Percentiles rank a stretch among this genome's conserved stretches.
Conservation (phyloP, 2,113 vertebrate species). For the Tinamus guttatus region DNA sequence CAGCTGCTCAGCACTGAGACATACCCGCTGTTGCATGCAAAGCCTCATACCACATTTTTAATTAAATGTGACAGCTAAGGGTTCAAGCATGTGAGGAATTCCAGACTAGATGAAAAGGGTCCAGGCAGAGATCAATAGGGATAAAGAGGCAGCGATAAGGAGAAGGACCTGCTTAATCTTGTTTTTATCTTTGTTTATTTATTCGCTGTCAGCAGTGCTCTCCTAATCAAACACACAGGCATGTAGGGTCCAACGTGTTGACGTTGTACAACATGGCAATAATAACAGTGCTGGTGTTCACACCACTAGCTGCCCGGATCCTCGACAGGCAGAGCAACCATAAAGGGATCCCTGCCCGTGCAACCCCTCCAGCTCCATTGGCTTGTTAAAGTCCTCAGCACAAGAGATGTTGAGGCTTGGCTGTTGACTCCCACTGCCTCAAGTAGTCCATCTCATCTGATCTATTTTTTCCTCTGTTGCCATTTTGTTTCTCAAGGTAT, state of each 20-base stretch:
- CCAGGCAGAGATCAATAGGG: conserved; percentile 50
- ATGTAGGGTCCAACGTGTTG: conserved; percentile 44
- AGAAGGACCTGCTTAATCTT: conserved; percentile 69
- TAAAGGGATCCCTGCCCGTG: accelerated
- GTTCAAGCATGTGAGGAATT: conserved; percentile 69
- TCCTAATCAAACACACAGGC: conserved; percentile 64
- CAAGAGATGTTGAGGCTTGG: neutral
- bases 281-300: neutral
- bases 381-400: accelerated
- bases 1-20: neutral
- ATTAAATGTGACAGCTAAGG: conserved; percentile 65
- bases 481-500: neutral
- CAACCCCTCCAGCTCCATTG: neutral
- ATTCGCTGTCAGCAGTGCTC: conserved; percentile 55
- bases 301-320: accelerated
- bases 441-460: neutral
- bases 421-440: accelerated
- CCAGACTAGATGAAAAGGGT: conserved; percentile 55
- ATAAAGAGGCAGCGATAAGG: conserved; percentile 64
- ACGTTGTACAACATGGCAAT: conserved; percentile 23
- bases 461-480: neutral
- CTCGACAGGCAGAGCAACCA: conserved; percentile 32
- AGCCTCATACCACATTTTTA: conserved; percentile 3
- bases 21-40: conserved; percentile 20
- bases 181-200: conserved; percentile 75